Evolutionary conservation across 2,113 vertebrate genomes (phyloP).

Genomic region (Eleginops maclovinus): DNA sequence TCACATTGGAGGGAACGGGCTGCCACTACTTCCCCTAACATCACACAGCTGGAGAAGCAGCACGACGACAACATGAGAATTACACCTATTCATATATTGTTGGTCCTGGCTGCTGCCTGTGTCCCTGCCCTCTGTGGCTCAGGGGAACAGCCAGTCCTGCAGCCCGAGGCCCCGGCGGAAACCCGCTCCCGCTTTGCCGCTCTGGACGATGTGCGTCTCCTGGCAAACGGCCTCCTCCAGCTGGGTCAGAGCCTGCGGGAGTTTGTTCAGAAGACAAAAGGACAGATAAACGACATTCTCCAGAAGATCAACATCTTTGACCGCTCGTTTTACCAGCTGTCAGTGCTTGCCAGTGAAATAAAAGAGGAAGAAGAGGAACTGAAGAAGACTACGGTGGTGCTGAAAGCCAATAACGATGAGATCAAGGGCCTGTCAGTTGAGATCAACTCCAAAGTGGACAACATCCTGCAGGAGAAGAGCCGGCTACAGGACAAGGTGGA

Average conservation of each 20-base stretch:
- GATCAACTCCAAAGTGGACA: slow-evolving; percentile 90
- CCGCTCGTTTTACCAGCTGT: slow-evolving; percentile 89
- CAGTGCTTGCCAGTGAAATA: slow-evolving; percentile 89
- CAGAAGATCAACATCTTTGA: slow-evolving; percentile 94
- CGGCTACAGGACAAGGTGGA: slow-evolving; percentile 89
- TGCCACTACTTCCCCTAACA: slow-evolving; percentile 17
- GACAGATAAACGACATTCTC: slow-evolving; percentile 93
- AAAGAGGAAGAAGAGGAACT: slow-evolving; percentile 93
- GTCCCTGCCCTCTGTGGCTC: slow-evolving; percentile 73
- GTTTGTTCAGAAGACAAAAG: slow-evolving; percentile 93
- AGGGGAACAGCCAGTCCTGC: slow-evolving; percentile 42
- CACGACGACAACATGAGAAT: slow-evolving; percentile 78
- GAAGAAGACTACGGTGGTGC: slow-evolving; percentile 87
- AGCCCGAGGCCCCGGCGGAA: slow-evolving; percentile 68
- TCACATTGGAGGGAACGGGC: slow-evolving; percentile 14
- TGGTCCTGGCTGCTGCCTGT: slow-evolving; percentile 72
- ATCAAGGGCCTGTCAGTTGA: slow-evolving; percentile 89
- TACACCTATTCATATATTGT: slow-evolving; percentile 50
- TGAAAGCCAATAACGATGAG: slow-evolving; percentile 91
- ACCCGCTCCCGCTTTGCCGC: slow-evolving; percentile 88
- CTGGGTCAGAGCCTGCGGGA: slow-evolving; percentile 92
- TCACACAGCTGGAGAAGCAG: slow-evolving; percentile 21
- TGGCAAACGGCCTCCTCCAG: slow-evolving; percentile 92
- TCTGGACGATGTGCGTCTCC: slow-evolving; percentile 91
- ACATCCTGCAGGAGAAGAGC: slow-evolving; percentile 88